Evolutionary conservation across 1,140 invertebrate genomes (phyloP), one percentile per base, ranked within the genome.

Genomic region (Bicyclus anynana): DNA sequence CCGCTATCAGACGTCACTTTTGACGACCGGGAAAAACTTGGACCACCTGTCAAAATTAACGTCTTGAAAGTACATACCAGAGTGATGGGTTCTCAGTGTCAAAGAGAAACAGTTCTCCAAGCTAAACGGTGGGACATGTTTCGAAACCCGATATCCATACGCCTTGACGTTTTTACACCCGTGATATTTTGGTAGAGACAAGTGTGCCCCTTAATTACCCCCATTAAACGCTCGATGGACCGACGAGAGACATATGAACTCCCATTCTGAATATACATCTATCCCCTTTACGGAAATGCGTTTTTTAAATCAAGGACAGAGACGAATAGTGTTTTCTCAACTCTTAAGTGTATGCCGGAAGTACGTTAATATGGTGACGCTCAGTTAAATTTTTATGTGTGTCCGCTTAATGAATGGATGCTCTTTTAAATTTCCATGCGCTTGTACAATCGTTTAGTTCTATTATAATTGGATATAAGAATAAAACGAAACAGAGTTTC

Each of bases 371-470:
- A 77, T 76, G 73, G 80, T 67, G 70, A 71, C 68, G 77, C 69
- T 83, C 82, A 78, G 72, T 85, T 84, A 80, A 84, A 74, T 77
- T 84, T 72, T 87, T 77, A 84, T 69, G 62, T 77, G 75, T 77
- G 29, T 33, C 29, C 78, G 67, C 74, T 80, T 81, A 84, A 81
- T 84, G 73, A 87, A 83, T 84, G 71, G 76, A 84, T 84, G 77
- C 74, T 72, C 77, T 81, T 80, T 80, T 78, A 74, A 80, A 80
- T 80, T 77, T 76, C 74, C 77, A 83, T 79, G 69, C 79, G 78
- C 69, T 62, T 59, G 65, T 62, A 62, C 51, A 52, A 46, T 21
- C 50, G 49, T 65, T 69, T 59, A 63, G 59, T 65, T 51, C 53
- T 51, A 35, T 27, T 50, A 12, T 51, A 38, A 61, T 12, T 14